These are phyloP conservation scores for Manis javanica DNA, from an alignment of 2,797 vertebrate species.

Conservation along the genomic window DNA sequence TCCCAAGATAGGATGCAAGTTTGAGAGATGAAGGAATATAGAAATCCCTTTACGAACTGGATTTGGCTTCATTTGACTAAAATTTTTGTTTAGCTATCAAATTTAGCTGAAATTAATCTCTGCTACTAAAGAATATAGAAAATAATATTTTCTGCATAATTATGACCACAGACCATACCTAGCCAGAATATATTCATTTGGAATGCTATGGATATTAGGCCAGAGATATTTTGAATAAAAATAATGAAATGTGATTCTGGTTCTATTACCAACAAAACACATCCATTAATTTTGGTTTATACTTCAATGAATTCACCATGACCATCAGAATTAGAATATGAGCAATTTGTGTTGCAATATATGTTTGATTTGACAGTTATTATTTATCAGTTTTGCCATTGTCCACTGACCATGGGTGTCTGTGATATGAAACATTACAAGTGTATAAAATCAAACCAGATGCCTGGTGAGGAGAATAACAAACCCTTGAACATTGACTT, in stretches of 20 bases:
- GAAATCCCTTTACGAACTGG: background rate
- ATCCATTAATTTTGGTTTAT: background rate
- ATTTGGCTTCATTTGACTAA: background rate
- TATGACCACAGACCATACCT: background rate
- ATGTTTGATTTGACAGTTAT: background rate
- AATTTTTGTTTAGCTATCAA: background rate
- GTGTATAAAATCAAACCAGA: background rate
- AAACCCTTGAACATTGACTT: background rate
- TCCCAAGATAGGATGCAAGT: background rate
- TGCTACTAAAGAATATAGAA: background rate
- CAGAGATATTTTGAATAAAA: background rate
- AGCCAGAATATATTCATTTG: background rate
- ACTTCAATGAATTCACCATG: background rate
- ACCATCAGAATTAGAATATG: background rate
- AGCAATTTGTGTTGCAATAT: background rate
- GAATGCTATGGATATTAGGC: background rate
- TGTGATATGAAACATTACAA: background rate
- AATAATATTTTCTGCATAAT: background rate
- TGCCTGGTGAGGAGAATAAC: background rate
- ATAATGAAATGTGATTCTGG: background rate
- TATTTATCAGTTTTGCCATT: background rate
- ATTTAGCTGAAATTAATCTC: background rate
- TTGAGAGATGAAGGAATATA: background rate
- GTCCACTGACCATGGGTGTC: background rate
- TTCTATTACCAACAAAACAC: background rate